Conservation (phyloP, 1,140 invertebrate genomes). For the Conus ventricosus region DNA sequence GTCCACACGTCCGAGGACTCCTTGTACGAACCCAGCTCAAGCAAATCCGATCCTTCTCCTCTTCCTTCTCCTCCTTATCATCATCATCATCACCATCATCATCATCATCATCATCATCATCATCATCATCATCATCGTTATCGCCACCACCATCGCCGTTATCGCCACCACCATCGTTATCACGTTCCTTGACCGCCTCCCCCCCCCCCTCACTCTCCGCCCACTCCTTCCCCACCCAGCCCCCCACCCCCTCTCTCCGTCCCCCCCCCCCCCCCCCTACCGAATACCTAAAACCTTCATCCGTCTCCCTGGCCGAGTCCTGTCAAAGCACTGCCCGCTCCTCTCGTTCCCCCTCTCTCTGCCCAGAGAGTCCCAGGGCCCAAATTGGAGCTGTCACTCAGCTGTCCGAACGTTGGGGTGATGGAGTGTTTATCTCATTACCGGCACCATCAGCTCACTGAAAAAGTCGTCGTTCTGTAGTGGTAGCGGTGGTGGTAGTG, state of each 20-base stretch:
- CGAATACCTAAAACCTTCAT: background rate
- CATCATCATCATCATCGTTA: too few relatives aligned
- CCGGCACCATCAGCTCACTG: background rate
- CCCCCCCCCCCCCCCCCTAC: too few relatives aligned
- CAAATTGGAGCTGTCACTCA: slow-evolving; percentile 10
- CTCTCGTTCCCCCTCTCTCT: background rate
- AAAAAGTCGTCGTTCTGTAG: background rate
- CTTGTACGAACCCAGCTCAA: too few relatives aligned
- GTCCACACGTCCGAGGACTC: too few relatives aligned
- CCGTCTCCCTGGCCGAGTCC: background rate
- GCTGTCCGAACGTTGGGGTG: background rate
- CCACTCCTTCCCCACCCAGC: background rate
- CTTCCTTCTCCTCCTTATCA: too few relatives aligned
- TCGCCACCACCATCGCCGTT: too few relatives aligned
- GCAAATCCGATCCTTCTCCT: too few relatives aligned
- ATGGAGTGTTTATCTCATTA: slow-evolving; percentile 2
- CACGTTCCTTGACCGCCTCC: background rate
- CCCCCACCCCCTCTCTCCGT: background rate
- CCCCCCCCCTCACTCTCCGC: background rate
- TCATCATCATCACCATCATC: too few relatives aligned
- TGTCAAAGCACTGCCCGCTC: background rate
- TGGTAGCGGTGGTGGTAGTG: background rate
- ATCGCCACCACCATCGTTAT: too few relatives aligned
- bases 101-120: too few relatives aligned
- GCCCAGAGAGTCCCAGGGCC: background rate